Evolutionary conservation across 2,797 vertebrate genomes (phyloP).

Genomic region (Rhyacichthys aspro): DNA sequence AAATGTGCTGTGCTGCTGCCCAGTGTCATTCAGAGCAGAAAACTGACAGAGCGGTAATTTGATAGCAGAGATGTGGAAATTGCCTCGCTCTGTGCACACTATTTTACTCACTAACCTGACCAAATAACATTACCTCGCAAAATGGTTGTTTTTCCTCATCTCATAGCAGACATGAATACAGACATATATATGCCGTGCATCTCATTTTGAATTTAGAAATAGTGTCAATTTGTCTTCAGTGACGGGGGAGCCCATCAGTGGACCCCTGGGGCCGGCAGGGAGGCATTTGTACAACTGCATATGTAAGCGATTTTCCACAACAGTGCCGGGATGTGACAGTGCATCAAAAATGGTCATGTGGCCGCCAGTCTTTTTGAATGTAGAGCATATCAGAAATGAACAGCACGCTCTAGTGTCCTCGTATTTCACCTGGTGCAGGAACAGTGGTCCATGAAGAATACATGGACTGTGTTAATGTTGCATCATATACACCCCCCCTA

Average conservation of each 20-base stretch:
- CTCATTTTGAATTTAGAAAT: constrained; percentile 8
- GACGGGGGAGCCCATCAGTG: constrained; percentile 23
- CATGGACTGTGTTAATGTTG: constrained; percentile 15
- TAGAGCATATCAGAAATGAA: constrained; percentile 18
- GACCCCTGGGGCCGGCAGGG: constrained; percentile 20
- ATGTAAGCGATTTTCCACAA: constrained; percentile 36
- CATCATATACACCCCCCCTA: constrained; percentile 20
- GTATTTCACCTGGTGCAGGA: constrained; percentile 15
- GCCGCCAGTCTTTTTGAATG: constrained; percentile 6
- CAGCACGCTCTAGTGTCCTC: neutral
- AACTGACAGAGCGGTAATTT: constrained; percentile 7
- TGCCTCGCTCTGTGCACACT: neutral
- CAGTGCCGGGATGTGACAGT: constrained; percentile 29
- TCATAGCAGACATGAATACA: constrained; percentile 10
- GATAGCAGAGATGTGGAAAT: constrained; percentile 5
- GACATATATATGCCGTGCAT: constrained; percentile 10
- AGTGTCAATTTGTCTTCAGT: constrained; percentile 28
- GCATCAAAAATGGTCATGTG: constrained; percentile 9
- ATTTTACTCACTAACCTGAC: constrained; percentile 8
- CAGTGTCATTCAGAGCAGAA: constrained; percentile 2
- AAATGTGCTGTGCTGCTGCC: neutral
- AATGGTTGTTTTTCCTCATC: constrained; percentile 5
- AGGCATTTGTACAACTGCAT: constrained; percentile 35
- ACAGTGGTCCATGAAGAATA: constrained; percentile 8
- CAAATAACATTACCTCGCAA: constrained; percentile 5